Evolutionary conservation across 2,888 invertebrate species (phyloP).

Genomic region (Idaea aversata): DNA sequence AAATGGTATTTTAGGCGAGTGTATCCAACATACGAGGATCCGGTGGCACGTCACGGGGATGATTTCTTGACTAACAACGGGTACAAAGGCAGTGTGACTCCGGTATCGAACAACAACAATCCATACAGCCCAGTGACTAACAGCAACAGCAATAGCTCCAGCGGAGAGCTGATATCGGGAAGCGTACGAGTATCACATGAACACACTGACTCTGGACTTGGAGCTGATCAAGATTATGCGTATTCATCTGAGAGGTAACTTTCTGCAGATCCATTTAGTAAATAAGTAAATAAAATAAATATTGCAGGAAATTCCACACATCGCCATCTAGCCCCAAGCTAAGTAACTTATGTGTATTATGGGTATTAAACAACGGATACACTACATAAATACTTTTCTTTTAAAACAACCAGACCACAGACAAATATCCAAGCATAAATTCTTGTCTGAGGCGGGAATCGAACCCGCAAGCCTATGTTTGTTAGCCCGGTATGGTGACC

Average conservation of each 20-base stretch:
- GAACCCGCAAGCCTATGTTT: too few species aligned
- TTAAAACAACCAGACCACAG: too few species aligned
- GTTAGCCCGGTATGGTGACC: too few species aligned
- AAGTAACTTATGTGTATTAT: too few species aligned
- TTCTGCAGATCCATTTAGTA: conserved; percentile 6
- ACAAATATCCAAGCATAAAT: too few species aligned
- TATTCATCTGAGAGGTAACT: conserved; percentile 84
- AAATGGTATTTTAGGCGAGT: conserved; percentile 52
- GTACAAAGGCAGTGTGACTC: conserved; percentile 65
- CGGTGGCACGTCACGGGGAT: conserved; percentile 53
- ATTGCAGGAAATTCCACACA: too few species aligned
- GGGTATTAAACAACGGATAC: too few species aligned
- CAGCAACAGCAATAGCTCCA: conserved; percentile 77
- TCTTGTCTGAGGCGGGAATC: too few species aligned
- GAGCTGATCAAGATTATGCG: conserved; percentile 87
- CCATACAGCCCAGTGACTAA: conserved; percentile 75
- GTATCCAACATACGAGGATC: conserved; percentile 69
- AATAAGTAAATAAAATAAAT: too few species aligned
- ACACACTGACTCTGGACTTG: conserved; percentile 88
- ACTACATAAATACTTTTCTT: too few species aligned
- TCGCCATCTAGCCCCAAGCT: too few species aligned
- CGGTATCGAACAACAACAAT: conserved; percentile 68
- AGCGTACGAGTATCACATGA: conserved; percentile 84
- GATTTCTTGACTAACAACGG: conserved; percentile 72
- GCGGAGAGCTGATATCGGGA: conserved; percentile 73